Conservation (phyloP, 2,888 invertebrate genomes). For the Xanthia togata region DNA sequence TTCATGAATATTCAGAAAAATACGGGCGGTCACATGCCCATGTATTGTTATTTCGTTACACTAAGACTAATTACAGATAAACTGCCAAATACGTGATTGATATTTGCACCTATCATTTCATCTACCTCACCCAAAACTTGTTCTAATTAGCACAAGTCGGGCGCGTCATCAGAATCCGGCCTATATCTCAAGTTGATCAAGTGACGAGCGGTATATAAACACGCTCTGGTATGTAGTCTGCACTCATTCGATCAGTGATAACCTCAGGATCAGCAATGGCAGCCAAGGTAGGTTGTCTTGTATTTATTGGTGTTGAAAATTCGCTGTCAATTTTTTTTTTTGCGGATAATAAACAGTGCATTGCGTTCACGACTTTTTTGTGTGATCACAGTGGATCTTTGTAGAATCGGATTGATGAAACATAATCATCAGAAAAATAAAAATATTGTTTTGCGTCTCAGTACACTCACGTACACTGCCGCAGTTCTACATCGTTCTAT, state of each 20-base stretch:
- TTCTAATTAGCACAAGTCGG: constrained; percentile 30
- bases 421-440: not conserved
- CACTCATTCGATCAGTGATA: constrained; percentile 78
- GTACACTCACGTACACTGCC: no score
- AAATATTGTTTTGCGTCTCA: no score
- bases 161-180: constrained; percentile 44
- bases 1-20: no score
- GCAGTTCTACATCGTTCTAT: not conserved
- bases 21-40: no score
- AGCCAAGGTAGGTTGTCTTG: constrained; percentile 77
- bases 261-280: constrained; percentile 78
- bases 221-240: constrained; percentile 46
- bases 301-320: not conserved
- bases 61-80: not conserved
- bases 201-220: constrained; percentile 76
- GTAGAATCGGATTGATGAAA: not conserved
- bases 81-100: not conserved
- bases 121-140: constrained; percentile 30
- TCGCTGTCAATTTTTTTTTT: not conserved
- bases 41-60: no score
- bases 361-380: not conserved
- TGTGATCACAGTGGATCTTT: not conserved
- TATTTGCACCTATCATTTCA: constrained; percentile 18
- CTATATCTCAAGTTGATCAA: constrained; percentile 70
- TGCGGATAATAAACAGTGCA: not conserved